Conservation (phyloP, 2,113 vertebrate species). For the Colaptes auratus region DNA sequence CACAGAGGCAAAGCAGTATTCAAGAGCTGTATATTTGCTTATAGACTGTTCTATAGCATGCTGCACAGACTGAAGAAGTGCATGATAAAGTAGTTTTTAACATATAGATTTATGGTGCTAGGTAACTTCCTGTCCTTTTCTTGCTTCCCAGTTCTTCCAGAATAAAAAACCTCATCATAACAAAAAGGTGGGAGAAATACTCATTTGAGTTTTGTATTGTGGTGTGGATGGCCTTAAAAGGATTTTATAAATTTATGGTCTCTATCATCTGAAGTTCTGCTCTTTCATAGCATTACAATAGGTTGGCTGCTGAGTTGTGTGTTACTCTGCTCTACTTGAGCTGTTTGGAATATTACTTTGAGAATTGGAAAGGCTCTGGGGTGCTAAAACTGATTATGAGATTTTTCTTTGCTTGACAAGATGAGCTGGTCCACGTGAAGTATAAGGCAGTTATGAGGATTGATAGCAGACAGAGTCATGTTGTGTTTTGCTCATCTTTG, state of each 20-base stretch:
- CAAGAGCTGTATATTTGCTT: not conserved
- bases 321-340: constrained; percentile 64
- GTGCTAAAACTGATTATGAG: constrained; percentile 80
- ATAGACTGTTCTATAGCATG: not conserved
- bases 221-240: constrained; percentile 35
- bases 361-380: constrained; percentile 71
- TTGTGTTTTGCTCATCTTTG: constrained; percentile 57
- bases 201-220: constrained; percentile 48
- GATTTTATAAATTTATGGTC: constrained; percentile 66
- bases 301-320: constrained; percentile 12
- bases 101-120: not conserved
- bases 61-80: not conserved
- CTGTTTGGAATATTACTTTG: constrained; percentile 80
- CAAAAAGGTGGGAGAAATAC: not conserved
- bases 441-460: constrained; percentile 52
- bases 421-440: constrained; percentile 74
- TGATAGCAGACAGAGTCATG: constrained; percentile 26
- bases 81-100: not conserved
- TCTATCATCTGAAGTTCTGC: constrained; percentile 33
- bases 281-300: constrained; percentile 48
- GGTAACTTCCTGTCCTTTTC: constrained; percentile 25
- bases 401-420: constrained; percentile 83
- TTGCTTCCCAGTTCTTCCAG: not conserved
- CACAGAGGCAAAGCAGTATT: not conserved
- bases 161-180: not conserved